These are phyloP conservation scores for Penaeus indicus DNA, from an alignment of 1,140 invertebrate genomes.

Conservation along the genomic window DNA sequence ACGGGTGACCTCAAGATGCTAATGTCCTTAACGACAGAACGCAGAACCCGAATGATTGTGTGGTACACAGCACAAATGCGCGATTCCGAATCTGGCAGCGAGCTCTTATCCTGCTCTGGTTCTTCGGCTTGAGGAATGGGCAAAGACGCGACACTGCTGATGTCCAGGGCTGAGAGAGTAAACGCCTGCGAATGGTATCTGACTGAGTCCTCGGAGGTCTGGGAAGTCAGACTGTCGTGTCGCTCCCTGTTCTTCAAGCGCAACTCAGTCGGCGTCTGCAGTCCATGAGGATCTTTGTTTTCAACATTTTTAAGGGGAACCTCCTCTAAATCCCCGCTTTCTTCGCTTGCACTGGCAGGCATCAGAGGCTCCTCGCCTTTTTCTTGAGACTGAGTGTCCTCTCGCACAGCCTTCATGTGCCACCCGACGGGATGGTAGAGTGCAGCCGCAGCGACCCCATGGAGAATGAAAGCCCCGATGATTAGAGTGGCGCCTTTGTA, in stretches of 20 bases:
- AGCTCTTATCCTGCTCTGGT: too few relatives aligned
- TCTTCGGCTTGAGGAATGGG: too few relatives aligned
- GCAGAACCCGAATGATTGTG: not conserved
- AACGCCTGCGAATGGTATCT: not conserved
- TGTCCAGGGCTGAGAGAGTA: not conserved
- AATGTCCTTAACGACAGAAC: constrained; percentile 10
- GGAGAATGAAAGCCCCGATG: constrained; percentile 77
- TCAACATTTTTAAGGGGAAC: not conserved
- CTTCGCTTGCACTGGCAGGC: not conserved
- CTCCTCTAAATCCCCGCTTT: not conserved
- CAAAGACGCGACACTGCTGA: not conserved
- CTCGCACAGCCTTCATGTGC: constrained; percentile 36
- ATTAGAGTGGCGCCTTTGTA: constrained; percentile 60
- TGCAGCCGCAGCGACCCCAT: constrained; percentile 80
- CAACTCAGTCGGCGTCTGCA: not conserved
- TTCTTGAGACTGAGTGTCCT: too few relatives aligned
- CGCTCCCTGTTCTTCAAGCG: not conserved
- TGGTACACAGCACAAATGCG: too few relatives aligned
- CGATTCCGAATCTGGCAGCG: too few relatives aligned
- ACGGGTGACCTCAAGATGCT: constrained; percentile 27
- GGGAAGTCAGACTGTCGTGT: not conserved
- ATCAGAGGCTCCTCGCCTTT: not conserved
- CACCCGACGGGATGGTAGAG: constrained; percentile 76
- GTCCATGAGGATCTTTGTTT: not conserved
- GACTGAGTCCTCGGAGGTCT: not conserved